phyloP scores from a whole-genome alignment of 2,888 invertebrate genomes.

The Lamellibrachia satsuma region DNA sequence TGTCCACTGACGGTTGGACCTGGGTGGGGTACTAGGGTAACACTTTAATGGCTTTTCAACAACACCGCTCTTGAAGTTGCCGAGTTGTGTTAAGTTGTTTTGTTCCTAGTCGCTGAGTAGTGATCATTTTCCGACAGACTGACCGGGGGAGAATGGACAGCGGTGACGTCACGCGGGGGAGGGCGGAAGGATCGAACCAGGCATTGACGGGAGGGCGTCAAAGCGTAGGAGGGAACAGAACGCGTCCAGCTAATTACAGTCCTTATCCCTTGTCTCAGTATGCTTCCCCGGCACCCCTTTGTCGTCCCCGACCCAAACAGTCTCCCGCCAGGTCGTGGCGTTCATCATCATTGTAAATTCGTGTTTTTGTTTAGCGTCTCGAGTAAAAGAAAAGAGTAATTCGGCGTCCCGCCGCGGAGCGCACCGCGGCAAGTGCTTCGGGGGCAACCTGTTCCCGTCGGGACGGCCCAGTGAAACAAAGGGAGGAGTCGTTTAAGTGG shows the following conservation, averaged over 20 bases:
- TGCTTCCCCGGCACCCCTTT: neutral
- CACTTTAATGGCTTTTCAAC: neutral
- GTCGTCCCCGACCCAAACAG: neutral
- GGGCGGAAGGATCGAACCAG: neutral
- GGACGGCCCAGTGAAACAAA: neutral
- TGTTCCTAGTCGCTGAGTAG: constrained; percentile 1
- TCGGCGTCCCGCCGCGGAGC: neutral
- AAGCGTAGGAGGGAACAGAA: neutral
- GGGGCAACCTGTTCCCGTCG: neutral
- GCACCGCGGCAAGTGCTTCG: neutral
- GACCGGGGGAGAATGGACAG: neutral
- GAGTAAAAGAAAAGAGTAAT: constrained; percentile 1
- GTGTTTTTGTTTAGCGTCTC: constrained; percentile 13
- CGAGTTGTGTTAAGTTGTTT: neutral
- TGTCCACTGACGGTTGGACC: neutral
- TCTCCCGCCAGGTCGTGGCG: neutral
- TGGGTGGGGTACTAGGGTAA: neutral
- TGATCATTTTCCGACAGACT: constrained; percentile 9
- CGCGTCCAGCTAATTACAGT: neutral
- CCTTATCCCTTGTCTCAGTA: constrained; percentile 2
- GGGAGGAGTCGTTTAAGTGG: constrained; percentile 17
- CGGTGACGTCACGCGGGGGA: neutral
- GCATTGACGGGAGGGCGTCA: neutral
- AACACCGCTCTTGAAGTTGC: neutral
- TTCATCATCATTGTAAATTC: constrained; percentile 17